phyloP scores from a whole-genome alignment of 2,888 invertebrate genomes.

The Athrips mouffetella region DNA sequence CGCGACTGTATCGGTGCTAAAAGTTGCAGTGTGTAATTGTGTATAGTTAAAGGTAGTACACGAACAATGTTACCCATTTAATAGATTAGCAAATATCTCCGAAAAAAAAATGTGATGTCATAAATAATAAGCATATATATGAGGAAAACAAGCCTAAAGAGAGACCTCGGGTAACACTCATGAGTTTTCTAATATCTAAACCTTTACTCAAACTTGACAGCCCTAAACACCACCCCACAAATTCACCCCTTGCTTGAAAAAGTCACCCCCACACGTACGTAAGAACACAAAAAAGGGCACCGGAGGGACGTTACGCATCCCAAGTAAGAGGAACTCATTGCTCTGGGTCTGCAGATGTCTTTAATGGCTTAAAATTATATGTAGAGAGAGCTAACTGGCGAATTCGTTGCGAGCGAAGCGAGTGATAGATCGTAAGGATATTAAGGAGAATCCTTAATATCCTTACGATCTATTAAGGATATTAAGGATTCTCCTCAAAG shows the following conservation, averaged over 20 bases:
- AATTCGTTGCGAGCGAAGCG: conserved; percentile 47
- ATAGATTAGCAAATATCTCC: no score
- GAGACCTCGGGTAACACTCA: neutral
- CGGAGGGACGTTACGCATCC: conserved; percentile 72
- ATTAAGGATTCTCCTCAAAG: no score
- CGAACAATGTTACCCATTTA: no score
- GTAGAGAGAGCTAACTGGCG: conserved; percentile 72
- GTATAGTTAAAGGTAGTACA: no score
- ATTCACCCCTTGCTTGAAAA: conserved; percentile 76
- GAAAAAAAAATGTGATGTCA: no score
- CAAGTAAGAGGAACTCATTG: conserved; percentile 73
- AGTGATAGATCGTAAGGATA: conserved; percentile 61
- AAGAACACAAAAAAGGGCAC: conserved; percentile 73
- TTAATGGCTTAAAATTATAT: conserved; percentile 78
- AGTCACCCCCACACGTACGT: conserved; percentile 75
- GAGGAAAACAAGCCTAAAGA: neutral
- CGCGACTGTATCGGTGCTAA: no score
- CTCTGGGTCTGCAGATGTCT: conserved; percentile 75
- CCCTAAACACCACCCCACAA: conserved; percentile 53
- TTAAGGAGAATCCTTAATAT: conserved; percentile 15
- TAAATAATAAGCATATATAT: no score
- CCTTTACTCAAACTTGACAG: neutral
- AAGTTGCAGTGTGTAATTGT: no score
- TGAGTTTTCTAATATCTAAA: neutral
- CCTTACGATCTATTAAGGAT: no score